Percentiles rank a stretch among this genome's conserved stretches.
These are phyloP conservation scores for Lasius platythorax DNA, from an alignment of 2,888 invertebrate genomes.

Conservation along the genomic window DNA sequence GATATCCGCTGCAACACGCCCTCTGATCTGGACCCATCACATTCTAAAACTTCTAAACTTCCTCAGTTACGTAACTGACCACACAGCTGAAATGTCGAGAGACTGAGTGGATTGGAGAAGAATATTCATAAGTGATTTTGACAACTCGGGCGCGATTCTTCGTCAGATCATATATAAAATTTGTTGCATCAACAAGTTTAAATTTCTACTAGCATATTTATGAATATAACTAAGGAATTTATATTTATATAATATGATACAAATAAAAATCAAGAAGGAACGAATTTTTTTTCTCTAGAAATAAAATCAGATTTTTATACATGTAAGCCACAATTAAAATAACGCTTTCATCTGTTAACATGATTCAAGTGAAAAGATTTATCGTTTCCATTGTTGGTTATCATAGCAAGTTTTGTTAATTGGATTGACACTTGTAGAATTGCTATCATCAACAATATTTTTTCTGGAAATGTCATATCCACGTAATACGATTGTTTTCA, in stretches of 20 bases:
- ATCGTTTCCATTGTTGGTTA: conserved; percentile 27
- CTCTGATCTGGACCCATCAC: conserved; percentile 64
- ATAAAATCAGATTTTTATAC: conserved; percentile 1
- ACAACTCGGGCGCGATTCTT: neutral
- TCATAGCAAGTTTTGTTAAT: conserved; percentile 38
- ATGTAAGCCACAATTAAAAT: conserved; percentile 25
- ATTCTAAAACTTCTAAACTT: conserved; percentile 64
- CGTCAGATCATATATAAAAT: neutral
- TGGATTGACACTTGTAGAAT: conserved; percentile 40
- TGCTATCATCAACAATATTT: conserved; percentile 57
- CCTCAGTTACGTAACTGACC: conserved; percentile 54
- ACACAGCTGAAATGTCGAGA: conserved; percentile 13
- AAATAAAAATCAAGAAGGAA: neutral
- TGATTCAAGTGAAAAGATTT: conserved; percentile 31
- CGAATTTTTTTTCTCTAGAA: neutral
- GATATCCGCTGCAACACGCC: conserved; percentile 61
- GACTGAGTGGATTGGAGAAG: neutral
- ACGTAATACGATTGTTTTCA: conserved; percentile 58
- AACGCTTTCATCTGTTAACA: conserved; percentile 11
- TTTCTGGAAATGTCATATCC: conserved; percentile 64
- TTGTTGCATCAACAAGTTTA: neutral
- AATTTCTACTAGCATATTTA: neutral
- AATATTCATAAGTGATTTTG: conserved; percentile 21
- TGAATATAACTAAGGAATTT: neutral
- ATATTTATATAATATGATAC: neutral